Evolutionary conservation across 2,888 invertebrate species (phyloP).

Genomic region (Phortica okadai): DNA sequence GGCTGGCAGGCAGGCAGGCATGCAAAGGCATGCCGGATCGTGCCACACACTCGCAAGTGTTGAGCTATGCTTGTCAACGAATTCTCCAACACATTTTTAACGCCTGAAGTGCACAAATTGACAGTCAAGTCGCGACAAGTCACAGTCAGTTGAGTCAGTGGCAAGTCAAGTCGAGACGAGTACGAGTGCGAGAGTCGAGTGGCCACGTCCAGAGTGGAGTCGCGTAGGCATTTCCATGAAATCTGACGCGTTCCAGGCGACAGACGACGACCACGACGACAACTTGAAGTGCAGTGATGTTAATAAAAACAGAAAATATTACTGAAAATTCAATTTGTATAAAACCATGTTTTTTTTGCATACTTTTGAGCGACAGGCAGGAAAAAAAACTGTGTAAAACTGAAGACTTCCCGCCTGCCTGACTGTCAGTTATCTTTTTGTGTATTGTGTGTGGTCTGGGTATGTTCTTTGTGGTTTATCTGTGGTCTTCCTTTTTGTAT

Average conservation of each 20-base stretch:
- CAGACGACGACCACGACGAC: conserved; percentile 30
- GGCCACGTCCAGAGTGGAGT: conserved; percentile 15
- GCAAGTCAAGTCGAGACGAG: not conserved
- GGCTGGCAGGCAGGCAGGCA: not conserved
- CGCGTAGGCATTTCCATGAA: conserved; percentile 54
- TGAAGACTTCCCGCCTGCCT: not conserved
- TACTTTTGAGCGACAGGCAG: not conserved
- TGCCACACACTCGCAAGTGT: conserved; percentile 21
- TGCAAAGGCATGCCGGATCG: not conserved
- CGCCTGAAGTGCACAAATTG: conserved; percentile 34
- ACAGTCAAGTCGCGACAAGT: conserved; percentile 48
- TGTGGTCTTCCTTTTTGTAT: conserved; percentile 4
- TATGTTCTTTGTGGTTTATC: conserved; percentile 7
- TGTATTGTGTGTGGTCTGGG: conserved; percentile 22
- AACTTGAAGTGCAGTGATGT: conserved; percentile 34
- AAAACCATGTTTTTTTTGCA: conserved; percentile 44
- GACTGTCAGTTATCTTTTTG: conserved; percentile 16
- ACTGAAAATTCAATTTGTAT: conserved; percentile 56
- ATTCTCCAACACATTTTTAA: conserved; percentile 24
- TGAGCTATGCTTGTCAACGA: conserved; percentile 29
- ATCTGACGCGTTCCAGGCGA: conserved; percentile 54
- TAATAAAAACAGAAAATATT: conserved; percentile 40
- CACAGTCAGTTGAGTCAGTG: conserved; percentile 38
- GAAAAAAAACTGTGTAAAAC: not conserved
- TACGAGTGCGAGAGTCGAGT: conserved; percentile 21